Conservation (phyloP, 2,888 invertebrate genomes). For the Formica aserva region DNA sequence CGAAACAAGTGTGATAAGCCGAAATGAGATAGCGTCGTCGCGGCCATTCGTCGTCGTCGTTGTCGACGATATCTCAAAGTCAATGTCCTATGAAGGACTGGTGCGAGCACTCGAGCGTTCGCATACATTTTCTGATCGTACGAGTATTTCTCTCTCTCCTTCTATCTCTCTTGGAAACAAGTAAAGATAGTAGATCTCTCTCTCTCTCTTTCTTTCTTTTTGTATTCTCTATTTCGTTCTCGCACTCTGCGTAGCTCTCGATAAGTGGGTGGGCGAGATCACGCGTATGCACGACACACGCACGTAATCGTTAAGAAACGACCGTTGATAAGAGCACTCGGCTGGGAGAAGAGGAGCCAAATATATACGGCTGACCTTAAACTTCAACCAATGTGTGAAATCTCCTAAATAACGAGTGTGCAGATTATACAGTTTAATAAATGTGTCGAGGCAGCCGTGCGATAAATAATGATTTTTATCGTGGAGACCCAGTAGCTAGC, state of each 20-base stretch:
- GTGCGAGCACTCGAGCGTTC: conserved; percentile 70
- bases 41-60: conserved; percentile 72
- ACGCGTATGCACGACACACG: conserved; percentile 23
- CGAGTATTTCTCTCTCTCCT: conserved; percentile 31
- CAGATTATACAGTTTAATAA: conserved; percentile 1
- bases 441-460: too few species aligned
- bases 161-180: neutral
- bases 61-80: conserved; percentile 84
- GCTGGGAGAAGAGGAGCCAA: conserved; percentile 48
- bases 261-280: conserved; percentile 28
- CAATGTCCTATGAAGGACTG: conserved; percentile 85
- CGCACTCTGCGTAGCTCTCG: conserved; percentile 12
- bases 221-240: conserved; percentile 9
- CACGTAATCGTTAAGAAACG: conserved; percentile 53
- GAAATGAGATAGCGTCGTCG: conserved; percentile 83
- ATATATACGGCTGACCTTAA: conserved; percentile 72
- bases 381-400: conserved; percentile 63
- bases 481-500: neutral
- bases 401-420: neutral
- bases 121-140: conserved; percentile 70
- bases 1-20: conserved; percentile 83
- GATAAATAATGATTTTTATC: neutral
- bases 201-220: neutral
- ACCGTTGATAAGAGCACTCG: conserved; percentile 67
- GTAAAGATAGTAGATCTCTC: neutral